These are phyloP conservation scores for Lapara coniferarum DNA, from an alignment of 2,888 invertebrate species.

Conservation along the genomic window DNA sequence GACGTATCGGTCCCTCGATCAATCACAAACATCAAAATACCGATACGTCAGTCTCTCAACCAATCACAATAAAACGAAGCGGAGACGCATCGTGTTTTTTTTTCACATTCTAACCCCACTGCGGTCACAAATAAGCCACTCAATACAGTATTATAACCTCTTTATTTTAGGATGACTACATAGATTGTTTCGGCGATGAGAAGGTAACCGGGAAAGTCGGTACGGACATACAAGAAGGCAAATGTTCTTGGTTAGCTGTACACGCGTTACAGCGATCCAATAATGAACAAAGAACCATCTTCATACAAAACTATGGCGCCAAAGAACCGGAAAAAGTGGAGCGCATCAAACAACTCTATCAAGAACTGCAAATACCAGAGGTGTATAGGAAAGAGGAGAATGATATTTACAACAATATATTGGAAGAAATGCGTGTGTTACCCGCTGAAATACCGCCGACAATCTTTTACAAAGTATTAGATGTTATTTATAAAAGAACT, in stretches of 20 bases:
- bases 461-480: constrained; percentile 88
- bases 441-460: constrained; percentile 85
- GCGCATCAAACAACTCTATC: constrained; percentile 62
- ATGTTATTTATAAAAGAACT: constrained; percentile 86
- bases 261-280: constrained; percentile 85
- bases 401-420: constrained; percentile 87
- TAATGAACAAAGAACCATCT: constrained; percentile 86
- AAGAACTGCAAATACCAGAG: constrained; percentile 87
- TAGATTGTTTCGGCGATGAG: constrained; percentile 93
- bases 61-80: no score
- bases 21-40: no score
- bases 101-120: no score
- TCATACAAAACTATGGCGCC: constrained; percentile 89
- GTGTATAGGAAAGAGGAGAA: constrained; percentile 89
- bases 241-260: constrained; percentile 96
- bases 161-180: constrained; percentile 87
- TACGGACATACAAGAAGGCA: constrained; percentile 86
- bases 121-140: no score
- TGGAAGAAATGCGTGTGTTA: constrained; percentile 87
- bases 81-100: no score
- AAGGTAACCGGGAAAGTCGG: constrained; percentile 52
- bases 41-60: no score
- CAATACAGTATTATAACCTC: no score
- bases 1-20: no score
- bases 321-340: constrained; percentile 85